Conservation (phyloP, 2,113 vertebrate species). For the Butastur rufipennis region DNA sequence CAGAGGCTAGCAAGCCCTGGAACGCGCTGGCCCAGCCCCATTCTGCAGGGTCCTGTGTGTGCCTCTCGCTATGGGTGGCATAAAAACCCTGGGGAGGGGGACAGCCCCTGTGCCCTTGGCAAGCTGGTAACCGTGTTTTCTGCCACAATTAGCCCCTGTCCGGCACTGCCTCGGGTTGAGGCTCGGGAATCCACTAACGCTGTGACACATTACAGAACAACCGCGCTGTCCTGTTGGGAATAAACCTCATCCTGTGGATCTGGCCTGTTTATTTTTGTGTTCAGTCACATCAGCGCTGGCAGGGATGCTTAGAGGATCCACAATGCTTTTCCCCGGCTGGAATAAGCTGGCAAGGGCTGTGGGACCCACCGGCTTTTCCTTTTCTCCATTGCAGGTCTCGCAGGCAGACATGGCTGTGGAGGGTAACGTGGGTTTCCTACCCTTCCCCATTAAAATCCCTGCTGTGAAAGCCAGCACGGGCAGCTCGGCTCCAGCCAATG, state of each 20-base stretch:
- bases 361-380: not conserved
- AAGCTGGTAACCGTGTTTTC: accelerated
- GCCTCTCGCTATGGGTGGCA: accelerated
- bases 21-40: accelerated
- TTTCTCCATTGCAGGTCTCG: accelerated
- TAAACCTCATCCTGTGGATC: not conserved
- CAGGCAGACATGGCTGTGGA: not conserved
- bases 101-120: not conserved
- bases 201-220: not conserved
- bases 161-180: not conserved
- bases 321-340: not conserved
- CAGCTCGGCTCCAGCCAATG: not conserved
- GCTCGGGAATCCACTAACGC: accelerated
- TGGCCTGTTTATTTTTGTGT: not conserved
- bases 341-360: not conserved
- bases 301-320: not conserved
- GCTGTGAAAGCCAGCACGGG: not conserved
- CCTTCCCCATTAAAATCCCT: not conserved
- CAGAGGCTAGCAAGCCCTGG: not conserved
- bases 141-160: not conserved
- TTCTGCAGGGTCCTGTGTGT: accelerated
- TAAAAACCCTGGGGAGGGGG: not conserved
- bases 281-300: not conserved
- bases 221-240: not conserved
- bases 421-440: accelerated